Percentiles rank a stretch among this genome's conserved stretches.
Evolutionary conservation across 2,113 vertebrate species (phyloP).

Genomic region (Nycticebus coucang): DNA sequence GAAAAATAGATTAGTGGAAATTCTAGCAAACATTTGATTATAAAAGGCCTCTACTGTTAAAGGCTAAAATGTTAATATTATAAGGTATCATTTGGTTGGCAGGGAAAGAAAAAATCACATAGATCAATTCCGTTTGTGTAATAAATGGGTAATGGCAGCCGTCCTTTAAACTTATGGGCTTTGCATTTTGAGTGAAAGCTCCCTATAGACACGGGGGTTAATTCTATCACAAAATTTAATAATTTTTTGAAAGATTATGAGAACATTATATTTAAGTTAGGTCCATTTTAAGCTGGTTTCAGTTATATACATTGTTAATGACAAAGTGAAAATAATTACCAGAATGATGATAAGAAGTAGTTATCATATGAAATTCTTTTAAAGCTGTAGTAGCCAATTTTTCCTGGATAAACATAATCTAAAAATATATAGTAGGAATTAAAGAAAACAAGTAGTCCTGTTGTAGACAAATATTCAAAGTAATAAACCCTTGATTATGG

Average conservation of each 20-base stretch:
- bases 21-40: not conserved
- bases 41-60: not conserved
- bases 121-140: not conserved
- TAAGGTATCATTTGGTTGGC: not conserved
- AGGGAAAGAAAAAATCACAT: not conserved
- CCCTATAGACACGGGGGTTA: not conserved
- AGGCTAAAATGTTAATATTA: not conserved
- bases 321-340: not conserved
- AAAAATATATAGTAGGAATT: not conserved
- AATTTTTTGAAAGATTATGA: not conserved
- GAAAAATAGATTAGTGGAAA: not conserved
- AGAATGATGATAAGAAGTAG: not conserved
- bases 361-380: not conserved
- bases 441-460: not conserved
- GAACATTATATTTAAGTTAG: not conserved
- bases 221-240: not conserved
- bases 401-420: not conserved
- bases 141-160: not conserved
- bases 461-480: not conserved
- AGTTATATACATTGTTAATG: not conserved
- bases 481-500: not conserved
- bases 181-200: not conserved
- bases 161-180: not conserved
- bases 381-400: not conserved
- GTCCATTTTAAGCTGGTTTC: not conserved